Evolutionary conservation across 2,113 vertebrate genomes (phyloP).

Genomic region (Paramormyrops kingsleyae): DNA sequence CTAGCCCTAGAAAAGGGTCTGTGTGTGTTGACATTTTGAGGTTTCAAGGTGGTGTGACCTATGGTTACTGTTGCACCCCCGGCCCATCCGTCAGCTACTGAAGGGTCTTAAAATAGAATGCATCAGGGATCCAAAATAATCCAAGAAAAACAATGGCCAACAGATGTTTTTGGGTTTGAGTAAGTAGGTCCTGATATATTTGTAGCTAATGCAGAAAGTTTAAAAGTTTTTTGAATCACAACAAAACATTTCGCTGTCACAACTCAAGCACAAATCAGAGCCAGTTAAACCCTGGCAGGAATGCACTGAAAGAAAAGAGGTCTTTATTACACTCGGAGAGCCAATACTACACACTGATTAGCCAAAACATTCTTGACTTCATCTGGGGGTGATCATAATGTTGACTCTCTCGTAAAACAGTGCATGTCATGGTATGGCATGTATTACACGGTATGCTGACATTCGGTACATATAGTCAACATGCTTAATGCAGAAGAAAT

Average conservation of each 20-base stretch:
- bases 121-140: neutral
- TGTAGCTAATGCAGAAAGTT: neutral
- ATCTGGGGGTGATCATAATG: neutral
- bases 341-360: neutral
- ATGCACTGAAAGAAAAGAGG: neutral
- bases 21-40: neutral
- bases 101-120: neutral
- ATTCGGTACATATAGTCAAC: neutral
- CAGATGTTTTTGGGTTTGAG: neutral
- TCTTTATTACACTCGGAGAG: neutral
- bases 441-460: neutral
- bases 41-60: neutral
- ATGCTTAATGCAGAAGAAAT: neutral
- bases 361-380: neutral
- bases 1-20: neutral
- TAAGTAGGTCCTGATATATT: neutral
- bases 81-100: neutral
- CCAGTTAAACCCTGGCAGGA: neutral
- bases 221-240: neutral
- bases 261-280: neutral
- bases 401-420: neutral
- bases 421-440: neutral
- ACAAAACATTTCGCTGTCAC: neutral
- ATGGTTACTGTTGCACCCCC: neutral
- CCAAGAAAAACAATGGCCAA: neutral